Base-by-base conservation (phyloP, 2,888 invertebrate species). In the Phyto melanocephala region DNA sequence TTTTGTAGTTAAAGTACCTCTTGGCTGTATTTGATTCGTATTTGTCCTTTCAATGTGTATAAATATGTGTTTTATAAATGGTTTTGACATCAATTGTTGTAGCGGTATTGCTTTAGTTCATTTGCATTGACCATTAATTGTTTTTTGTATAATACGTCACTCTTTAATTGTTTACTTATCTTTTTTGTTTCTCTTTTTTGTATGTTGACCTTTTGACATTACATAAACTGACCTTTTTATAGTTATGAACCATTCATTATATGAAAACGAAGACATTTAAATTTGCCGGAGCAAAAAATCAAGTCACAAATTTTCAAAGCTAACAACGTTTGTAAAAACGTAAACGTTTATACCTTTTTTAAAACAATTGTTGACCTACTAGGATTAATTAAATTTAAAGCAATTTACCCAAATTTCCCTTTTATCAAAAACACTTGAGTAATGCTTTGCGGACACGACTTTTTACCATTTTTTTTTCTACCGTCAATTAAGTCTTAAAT, bases 71-170 rank as follows among this genome's bases (percentile, higher is more conserved):
- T 67, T 67, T n/a, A n/a, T n/a, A n/a, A 67, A 67, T 72, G 72
- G 33, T 67, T 60, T 37, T 79, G 79, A 67, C 79, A 67, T 60
- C 45, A 42, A 79, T 42, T 50, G 54, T 58, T 68, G 20, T 50
- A 17, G 40, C 4, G 50, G 28, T 13, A 33, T 56, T 63, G 42
- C 24, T 50, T 15, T 62, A 6, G 47, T 47, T 7, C 13, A 10
- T 50, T 50, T 24, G 35, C 35, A n/a, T 60, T n/a, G 37, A 37
- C 47, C 35, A 58, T 47, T 35, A 15, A 37, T 33, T 15, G 8
- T 24, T n/a, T n/a, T n/a, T 47, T 63, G 6, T n/a, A n/a, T n/a
- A 10, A 37, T 7, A 11, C 10, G 11, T 45, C 45, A 45, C 35
- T 28, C 10, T 60, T 33, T 8, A 37, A 17, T 60, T 50, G 33